A percentile compares a stretch with the other conserved stretches of the same genome.
Evolutionary conservation across 2,888 invertebrate genomes (phyloP).

Genomic region (Orthonychiurus folsomi): DNA sequence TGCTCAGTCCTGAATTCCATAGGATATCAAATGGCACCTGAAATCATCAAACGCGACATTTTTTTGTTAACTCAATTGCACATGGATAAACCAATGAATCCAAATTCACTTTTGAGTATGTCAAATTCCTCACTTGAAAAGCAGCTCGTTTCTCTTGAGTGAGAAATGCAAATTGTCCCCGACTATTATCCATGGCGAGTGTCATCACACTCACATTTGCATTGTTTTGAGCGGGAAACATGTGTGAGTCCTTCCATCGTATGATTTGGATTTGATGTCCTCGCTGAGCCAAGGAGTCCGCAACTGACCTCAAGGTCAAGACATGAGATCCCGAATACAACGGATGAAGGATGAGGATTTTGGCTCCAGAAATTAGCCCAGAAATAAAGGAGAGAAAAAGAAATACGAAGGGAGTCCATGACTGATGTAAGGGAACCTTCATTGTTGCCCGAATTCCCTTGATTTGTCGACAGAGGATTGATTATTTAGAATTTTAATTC

Average conservation of each 20-base stretch:
- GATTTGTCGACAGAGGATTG: no score
- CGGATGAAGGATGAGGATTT: constrained; percentile 42
- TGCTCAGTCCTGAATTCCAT: constrained; percentile 38
- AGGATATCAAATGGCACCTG: constrained; percentile 39
- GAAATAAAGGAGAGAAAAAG: not conserved
- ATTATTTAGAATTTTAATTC: no score
- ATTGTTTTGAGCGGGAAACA: constrained; percentile 36
- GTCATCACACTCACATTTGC: constrained; percentile 39
- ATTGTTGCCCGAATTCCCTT: no score
- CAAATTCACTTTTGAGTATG: not conserved
- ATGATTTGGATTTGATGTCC: constrained; percentile 41
- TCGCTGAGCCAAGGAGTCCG: constrained; percentile 38
- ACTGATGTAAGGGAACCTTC: no score
- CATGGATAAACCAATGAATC: no score
- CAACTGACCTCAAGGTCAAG: constrained; percentile 40
- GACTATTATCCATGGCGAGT: constrained; percentile 40
- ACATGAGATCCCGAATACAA: constrained; percentile 42
- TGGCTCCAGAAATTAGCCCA: constrained; percentile 14
- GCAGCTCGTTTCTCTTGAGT: constrained; percentile 39
- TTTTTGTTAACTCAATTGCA: not conserved
- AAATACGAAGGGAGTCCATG: not conserved
- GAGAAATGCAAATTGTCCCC: constrained; percentile 39
- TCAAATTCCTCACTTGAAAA: constrained; percentile 25
- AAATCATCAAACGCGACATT: not conserved
- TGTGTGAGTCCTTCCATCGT: constrained; percentile 39